These are phyloP conservation scores for Hypomecis atomaria DNA, from an alignment of 2,888 invertebrate genomes.

Conservation along the genomic window DNA sequence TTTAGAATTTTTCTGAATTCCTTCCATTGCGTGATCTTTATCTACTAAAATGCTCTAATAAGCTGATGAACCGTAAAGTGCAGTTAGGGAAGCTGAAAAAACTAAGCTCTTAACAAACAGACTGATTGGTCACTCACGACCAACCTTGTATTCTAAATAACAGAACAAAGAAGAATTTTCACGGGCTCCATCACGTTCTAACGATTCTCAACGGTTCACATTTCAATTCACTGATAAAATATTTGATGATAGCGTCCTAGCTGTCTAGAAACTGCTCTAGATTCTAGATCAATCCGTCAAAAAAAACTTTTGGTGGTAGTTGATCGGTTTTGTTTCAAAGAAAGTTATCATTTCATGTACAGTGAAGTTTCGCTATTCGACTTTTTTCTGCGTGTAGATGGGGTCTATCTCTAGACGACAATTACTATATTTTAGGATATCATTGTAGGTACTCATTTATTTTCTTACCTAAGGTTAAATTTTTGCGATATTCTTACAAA, in stretches of 20 bases:
- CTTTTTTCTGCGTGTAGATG: no score
- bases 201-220: constrained; percentile 38
- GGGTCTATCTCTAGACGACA: no score
- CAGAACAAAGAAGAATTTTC: constrained; percentile 38
- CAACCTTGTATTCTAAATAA: constrained; percentile 22
- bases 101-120: constrained; percentile 13
- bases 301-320: no score
- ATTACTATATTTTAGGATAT: no score
- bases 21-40: neutral
- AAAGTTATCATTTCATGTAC: no score
- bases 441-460: no score
- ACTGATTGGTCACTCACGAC: constrained; percentile 26
- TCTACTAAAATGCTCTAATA: neutral
- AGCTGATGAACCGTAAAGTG: neutral
- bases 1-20: no score
- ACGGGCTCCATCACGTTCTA: constrained; percentile 37
- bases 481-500: no score
- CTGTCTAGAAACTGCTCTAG: neutral
- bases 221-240: constrained; percentile 35
- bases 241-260: constrained; percentile 3
- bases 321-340: no score
- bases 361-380: no score
- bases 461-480: no score
- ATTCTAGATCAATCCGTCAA: neutral
- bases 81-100: constrained; percentile 10